Percentiles rank a stretch among this genome's conserved stretches.
These are phyloP conservation scores for Phrynocephalus vlangalii DNA, from an alignment of 2,797 vertebrate genomes.

Conservation along the genomic window DNA sequence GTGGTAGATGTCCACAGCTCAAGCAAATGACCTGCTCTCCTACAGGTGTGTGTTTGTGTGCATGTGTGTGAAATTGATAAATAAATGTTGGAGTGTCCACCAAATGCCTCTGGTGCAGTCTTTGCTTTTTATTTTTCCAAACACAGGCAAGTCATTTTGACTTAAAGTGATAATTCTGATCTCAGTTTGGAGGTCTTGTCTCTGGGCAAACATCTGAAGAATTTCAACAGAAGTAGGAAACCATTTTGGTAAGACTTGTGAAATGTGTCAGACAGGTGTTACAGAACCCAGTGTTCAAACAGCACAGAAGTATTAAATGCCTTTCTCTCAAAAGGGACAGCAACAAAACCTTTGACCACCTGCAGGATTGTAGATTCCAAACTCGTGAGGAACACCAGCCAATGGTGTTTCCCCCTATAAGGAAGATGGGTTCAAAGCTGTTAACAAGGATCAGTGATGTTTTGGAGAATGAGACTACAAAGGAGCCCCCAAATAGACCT, in stretches of 20 bases:
- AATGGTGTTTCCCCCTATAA: neutral
- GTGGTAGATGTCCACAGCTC: constrained; percentile 47
- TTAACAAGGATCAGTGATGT: neutral
- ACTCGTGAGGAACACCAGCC: neutral
- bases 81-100: constrained; percentile 31
- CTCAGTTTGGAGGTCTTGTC: neutral
- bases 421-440: neutral
- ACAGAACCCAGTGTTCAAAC: neutral
- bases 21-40: constrained; percentile 14
- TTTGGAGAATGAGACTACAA: neutral
- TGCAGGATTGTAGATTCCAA: neutral
- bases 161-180: neutral
- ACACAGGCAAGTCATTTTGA: constrained; percentile 50
- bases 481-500: no score
- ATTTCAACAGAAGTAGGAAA: constrained; percentile 4
- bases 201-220: neutral
- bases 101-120: constrained; percentile 52
- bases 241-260: neutral
- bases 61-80: neutral
- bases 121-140: constrained; percentile 53
- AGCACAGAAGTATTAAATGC: no score
- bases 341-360: neutral
- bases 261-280: neutral
- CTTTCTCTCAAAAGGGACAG: neutral
- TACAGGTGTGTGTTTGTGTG: neutral